Conservation (phyloP, 2,888 invertebrate genomes). For the Stomorhina lunata region DNA sequence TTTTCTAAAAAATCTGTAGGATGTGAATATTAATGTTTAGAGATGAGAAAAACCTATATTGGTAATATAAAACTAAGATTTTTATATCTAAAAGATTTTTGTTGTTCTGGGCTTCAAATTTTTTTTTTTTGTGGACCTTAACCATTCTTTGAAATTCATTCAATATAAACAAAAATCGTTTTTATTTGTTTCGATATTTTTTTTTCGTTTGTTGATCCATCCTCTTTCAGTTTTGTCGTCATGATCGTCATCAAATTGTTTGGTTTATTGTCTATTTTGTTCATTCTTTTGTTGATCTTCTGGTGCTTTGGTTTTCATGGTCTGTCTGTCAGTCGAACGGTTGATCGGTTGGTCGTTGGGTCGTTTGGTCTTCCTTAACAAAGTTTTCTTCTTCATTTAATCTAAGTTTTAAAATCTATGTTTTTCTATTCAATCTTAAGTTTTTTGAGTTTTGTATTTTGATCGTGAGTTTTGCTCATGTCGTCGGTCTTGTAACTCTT, state of each 20-base stretch:
- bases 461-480: constrained; percentile 48
- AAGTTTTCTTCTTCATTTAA: constrained; percentile 46
- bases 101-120: neutral
- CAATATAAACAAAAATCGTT: constrained; percentile 34
- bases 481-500: constrained; percentile 32
- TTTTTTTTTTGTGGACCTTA: neutral
- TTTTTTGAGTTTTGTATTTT: neutral
- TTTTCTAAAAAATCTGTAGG: constrained; percentile 27
- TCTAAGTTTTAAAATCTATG: constrained; percentile 41
- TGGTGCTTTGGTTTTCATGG: constrained; percentile 10
- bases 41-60: neutral
- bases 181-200: neutral
- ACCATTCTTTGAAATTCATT: constrained; percentile 39
- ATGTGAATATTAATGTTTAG: constrained; percentile 8
- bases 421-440: neutral
- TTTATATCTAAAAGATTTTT: neutral
- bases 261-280: constrained; percentile 19
- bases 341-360: too few relatives aligned
- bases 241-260: constrained; percentile 31
- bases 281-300: constrained; percentile 2
- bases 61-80: constrained; percentile 12
- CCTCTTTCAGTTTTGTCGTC: constrained; percentile 18
- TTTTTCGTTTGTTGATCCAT: neutral
- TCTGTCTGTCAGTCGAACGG: neutral
- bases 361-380: too few relatives aligned